Evolutionary conservation across 2,797 vertebrate species (phyloP).

Genomic region (Poeciliopsis turneri): DNA sequence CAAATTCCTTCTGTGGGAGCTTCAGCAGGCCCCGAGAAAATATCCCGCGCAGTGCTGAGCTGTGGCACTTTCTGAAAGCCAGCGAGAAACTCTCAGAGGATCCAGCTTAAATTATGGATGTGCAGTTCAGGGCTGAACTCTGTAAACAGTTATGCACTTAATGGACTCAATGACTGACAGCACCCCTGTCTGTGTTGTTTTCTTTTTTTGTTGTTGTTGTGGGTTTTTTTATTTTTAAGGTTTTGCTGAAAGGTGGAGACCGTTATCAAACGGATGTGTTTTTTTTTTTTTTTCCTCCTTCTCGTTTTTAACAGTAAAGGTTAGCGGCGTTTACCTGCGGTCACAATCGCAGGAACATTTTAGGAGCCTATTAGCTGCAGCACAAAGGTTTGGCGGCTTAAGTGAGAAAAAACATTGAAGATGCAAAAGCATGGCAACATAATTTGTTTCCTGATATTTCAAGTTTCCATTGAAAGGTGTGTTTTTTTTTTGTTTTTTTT

Average conservation of each 20-base stretch:
- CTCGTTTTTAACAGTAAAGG: slow-evolving; percentile 20
- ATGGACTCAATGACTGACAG: slow-evolving; percentile 77
- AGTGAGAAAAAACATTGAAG: slow-evolving; percentile 22
- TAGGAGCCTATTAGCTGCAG: slow-evolving; percentile 2
- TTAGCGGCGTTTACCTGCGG: not conserved
- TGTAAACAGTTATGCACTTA: slow-evolving; percentile 79
- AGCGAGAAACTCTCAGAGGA: slow-evolving; percentile 65
- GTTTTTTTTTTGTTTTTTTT: slow-evolving; percentile 24
- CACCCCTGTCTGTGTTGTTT: slow-evolving; percentile 19
- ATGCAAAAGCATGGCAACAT: slow-evolving; percentile 9
- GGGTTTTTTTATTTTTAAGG: slow-evolving; percentile 5
- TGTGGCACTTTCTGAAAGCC: slow-evolving; percentile 54
- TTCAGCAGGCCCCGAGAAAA: slow-evolving; percentile 47
- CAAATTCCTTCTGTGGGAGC: slow-evolving; percentile 16
- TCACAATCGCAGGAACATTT: slow-evolving; percentile 22
- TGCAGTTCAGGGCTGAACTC: slow-evolving; percentile 73
- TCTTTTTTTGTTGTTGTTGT: not conserved
- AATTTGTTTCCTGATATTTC: slow-evolving; percentile 20
- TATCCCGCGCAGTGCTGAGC: slow-evolving; percentile 41
- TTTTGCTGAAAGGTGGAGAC: slow-evolving; percentile 32
- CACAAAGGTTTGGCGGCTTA: slow-evolving; percentile 8
- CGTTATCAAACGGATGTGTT: slow-evolving; percentile 17
- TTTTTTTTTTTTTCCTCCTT: slow-evolving; percentile 3
- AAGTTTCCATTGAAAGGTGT: slow-evolving; percentile 18
- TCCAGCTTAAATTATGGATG: slow-evolving; percentile 76